phyloP scores from a whole-genome alignment of 1,140 invertebrate genomes.

The Panulirus ornatus region DNA sequence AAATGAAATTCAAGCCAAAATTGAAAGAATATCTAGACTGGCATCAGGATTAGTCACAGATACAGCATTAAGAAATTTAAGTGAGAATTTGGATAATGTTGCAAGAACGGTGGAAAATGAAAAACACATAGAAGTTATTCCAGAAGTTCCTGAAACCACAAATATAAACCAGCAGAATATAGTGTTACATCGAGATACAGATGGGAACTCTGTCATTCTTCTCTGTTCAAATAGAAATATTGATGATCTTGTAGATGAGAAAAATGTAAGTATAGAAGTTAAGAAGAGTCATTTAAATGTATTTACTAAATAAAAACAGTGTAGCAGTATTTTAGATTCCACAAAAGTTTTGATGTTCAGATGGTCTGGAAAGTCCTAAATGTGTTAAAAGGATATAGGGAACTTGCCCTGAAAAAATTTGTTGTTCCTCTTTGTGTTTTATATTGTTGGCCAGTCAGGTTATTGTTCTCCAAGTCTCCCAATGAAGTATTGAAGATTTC shows the following conservation, averaged over 20 bases:
- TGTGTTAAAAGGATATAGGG: too few species aligned
- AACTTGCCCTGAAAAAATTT: too few species aligned
- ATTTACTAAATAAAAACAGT: not conserved
- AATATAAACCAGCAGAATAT: conserved; percentile 15
- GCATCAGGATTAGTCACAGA: conserved; percentile 15
- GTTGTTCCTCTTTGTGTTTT: too few species aligned
- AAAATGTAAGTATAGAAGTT: not conserved
- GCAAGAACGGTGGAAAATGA: conserved; percentile 2
- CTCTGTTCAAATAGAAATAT: conserved; percentile 35
- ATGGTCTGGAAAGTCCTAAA: too few species aligned
- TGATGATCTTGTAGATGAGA: conserved; percentile 19
- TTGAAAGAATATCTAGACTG: conserved; percentile 32
- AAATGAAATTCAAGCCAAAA: conserved; percentile 23
- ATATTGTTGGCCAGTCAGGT: too few species aligned
- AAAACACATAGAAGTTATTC: conserved; percentile 34
- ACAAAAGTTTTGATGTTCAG: too few species aligned
- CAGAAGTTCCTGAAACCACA: conserved; percentile 11
- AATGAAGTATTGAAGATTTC: too few species aligned
- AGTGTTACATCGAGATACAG: conserved; percentile 15
- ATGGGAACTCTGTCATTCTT: conserved; percentile 35
- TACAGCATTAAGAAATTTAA: conserved; percentile 24
- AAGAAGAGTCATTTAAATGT: not conserved
- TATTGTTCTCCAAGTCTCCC: too few species aligned
- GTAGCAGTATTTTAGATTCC: too few species aligned
- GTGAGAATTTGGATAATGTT: conserved; percentile 28